phyloP scores from a whole-genome alignment of 2,797 vertebrate genomes.

The Mus caroli region DNA sequence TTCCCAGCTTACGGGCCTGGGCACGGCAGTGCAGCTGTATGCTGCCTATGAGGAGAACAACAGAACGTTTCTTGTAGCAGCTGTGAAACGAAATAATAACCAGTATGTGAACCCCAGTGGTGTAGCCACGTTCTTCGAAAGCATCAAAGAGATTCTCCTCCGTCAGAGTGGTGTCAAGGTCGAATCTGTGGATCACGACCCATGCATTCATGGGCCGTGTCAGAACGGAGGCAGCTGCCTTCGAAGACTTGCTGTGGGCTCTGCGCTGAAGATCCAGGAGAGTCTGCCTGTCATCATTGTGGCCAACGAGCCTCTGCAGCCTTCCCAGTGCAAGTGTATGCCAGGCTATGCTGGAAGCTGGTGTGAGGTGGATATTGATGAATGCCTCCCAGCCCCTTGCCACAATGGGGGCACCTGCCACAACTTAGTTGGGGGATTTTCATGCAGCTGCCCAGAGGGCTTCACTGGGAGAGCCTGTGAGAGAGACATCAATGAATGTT shows the following conservation, averaged over 20 bases:
- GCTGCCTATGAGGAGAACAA: slow-evolving; percentile 94
- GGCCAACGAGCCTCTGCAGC: slow-evolving; percentile 93
- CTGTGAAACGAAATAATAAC: slow-evolving; percentile 92
- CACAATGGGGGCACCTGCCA: slow-evolving; percentile 95
- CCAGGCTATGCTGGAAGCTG: slow-evolving; percentile 94
- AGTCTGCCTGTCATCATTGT: slow-evolving; percentile 95
- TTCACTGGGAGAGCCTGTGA: slow-evolving; percentile 98
- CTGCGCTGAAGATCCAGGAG: slow-evolving; percentile 91
- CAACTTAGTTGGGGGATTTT: slow-evolving; percentile 97
- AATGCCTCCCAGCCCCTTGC: slow-evolving; percentile 95
- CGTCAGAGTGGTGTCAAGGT: slow-evolving; percentile 96
- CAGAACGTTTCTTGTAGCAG: slow-evolving; percentile 95
- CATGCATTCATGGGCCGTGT: slow-evolving; percentile 95
- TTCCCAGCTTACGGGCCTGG: slow-evolving; percentile 96
- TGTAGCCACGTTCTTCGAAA: slow-evolving; percentile 98
- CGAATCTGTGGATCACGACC: slow-evolving; percentile 96
- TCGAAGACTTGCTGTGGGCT: slow-evolving; percentile 92
- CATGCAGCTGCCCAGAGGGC: slow-evolving; percentile 96
- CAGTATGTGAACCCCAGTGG: slow-evolving; percentile 97
- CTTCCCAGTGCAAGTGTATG: slow-evolving; percentile 95
- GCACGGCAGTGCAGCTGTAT: slow-evolving; percentile 95
- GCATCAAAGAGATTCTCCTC: slow-evolving; percentile 95
- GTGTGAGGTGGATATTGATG: slow-evolving; percentile 95
- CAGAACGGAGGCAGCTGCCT: slow-evolving; percentile 97
- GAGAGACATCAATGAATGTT: slow-evolving; percentile 97